Evolutionary conservation across 2,888 invertebrate species (phyloP), one percentile per base, ranked within the genome.

Genomic region (Leptopilina syphax): DNA sequence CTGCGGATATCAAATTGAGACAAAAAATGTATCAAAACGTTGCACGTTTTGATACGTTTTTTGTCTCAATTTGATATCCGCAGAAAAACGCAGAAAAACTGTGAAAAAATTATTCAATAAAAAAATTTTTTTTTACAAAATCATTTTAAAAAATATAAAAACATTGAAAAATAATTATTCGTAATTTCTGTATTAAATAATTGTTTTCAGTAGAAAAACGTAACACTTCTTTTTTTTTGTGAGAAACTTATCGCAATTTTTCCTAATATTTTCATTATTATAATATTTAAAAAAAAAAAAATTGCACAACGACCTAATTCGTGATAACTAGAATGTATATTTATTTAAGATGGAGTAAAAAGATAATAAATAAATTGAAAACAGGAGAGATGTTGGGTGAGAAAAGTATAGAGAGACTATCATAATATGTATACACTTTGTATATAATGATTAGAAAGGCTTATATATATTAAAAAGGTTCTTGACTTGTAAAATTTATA

Each of bases 381-480:
- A 24, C 10, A 34, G 34, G 73, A 13, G n/a, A 57, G 73, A 57
- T 57, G 34, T 73, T 34, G 10, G 34, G 10, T 60, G 57, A 60
- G 54, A 54, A 70, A 73, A 73, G 27, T 73, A 73, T 54, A n/a
- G 34, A 73, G 34, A 57, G 27, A 73, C 57, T 73, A 57, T 9
- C 57, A 60, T 41, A 41, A 41, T 73, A 10, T 34, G 54, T 73
- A 44, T 44, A 34, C 4, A 34, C 34, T 34, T 34, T 34, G 34
- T 34, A 44, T 44, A 44, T 44, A 54, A 73, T 73, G 73, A 73
- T 34, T 34, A 57, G 57, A 73, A 60, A 73, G 73, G 57, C 73
- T 57, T 50, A 34, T 47, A 47, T 9, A 47, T 73, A 18, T 34
- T 7, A 44, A 44, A 73, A 34, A 73, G 73, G 73, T 73, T 73